These are phyloP conservation scores for Thelaira solivaga DNA, from an alignment of 2,888 invertebrate species.

Conservation along the genomic window DNA sequence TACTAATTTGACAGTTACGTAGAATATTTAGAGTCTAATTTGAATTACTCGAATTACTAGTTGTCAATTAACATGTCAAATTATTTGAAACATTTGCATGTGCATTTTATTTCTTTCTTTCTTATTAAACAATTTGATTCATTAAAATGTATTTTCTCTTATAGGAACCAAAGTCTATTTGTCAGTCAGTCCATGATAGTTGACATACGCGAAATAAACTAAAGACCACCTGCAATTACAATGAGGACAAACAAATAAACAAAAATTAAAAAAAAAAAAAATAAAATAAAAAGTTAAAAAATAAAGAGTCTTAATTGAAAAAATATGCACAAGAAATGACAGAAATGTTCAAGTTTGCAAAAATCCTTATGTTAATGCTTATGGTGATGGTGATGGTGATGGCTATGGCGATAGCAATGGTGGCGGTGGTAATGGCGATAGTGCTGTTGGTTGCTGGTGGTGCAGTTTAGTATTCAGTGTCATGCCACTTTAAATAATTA, in stretches of 20 bases:
- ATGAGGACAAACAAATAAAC: background rate
- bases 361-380: conserved; percentile 11
- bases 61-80: conserved; percentile 23
- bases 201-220: conserved; percentile 22
- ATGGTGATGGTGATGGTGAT: background rate
- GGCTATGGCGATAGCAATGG: background rate
- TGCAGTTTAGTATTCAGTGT: conserved; percentile 53
- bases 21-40: background rate
- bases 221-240: conserved; percentile 52
- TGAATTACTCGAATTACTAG: background rate
- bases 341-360: conserved; percentile 34
- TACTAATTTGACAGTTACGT: conserved; percentile 16
- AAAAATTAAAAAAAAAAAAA: background rate
- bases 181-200: conserved; percentile 23
- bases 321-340: conserved; percentile 40
- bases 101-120: background rate
- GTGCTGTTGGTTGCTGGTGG: background rate
- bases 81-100: background rate
- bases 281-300: conserved; percentile 1
- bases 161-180: conserved; percentile 23
- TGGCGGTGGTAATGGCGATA: background rate
- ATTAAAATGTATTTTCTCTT: background rate
- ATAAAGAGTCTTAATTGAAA: conserved; percentile 6
- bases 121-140: background rate
- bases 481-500: conserved; percentile 62